Percentiles rank a stretch among this genome's conserved stretches.
Conservation (phyloP, 2,888 invertebrate genomes). For the Alviniconcha strummeri region DNA sequence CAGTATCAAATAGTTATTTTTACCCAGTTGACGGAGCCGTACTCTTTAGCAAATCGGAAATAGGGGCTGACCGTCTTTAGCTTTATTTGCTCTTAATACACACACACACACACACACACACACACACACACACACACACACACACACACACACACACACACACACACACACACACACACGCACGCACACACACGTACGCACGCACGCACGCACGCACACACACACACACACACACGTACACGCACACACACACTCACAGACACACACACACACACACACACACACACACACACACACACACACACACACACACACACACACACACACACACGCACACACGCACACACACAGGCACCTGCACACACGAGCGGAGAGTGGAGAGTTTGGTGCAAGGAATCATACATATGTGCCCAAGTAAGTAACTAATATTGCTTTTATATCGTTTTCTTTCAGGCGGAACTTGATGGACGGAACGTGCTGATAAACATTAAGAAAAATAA, state of each 20-base stretch:
- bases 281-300: no score
- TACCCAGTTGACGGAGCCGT: no score
- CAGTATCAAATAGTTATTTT: no score
- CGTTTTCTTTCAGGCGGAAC: constrained; percentile 1
- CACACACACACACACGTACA: no score
- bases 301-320: no score
- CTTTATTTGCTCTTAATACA: no score
- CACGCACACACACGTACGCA: background rate
- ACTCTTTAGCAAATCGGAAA: no score
- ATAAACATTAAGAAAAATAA: background rate
- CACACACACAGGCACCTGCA: background rate
- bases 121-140: background rate
- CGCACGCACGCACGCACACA: no score
- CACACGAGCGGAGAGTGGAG: background rate
- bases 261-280: background rate
- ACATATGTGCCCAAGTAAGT: background rate
- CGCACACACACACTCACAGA: background rate
- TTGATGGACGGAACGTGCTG: background rate
- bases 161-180: background rate
- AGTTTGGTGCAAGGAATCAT: background rate
- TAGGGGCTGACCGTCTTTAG: no score
- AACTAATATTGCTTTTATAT: background rate
- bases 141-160: background rate
- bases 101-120: no score
- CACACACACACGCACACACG: background rate